Evolutionary conservation across 2,797 vertebrate genomes (phyloP).

Genomic region (Monodelphis domestica): DNA sequence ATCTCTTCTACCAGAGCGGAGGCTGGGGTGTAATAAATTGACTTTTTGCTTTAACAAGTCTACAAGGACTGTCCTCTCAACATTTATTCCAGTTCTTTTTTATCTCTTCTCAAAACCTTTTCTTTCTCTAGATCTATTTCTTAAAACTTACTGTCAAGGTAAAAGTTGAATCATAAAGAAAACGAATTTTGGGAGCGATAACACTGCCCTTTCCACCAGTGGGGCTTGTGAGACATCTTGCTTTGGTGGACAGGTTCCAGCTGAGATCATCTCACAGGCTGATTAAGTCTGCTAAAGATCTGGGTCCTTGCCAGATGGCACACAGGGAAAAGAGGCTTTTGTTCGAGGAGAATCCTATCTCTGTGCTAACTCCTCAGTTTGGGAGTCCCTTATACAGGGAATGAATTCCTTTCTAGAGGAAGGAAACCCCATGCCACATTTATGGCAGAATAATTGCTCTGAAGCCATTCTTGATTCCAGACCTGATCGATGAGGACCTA

Average conservation of each 20-base stretch:
- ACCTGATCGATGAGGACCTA: too few relatives aligned
- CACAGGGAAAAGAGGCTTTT: neutral
- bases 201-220: neutral
- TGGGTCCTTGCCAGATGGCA: neutral
- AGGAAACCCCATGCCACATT: too few relatives aligned
- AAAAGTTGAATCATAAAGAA: neutral
- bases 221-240: neutral
- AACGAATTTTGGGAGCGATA: neutral
- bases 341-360: neutral
- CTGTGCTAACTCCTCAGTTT: neutral
- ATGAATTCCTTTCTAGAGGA: too few relatives aligned
- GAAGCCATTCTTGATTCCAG: too few relatives aligned
- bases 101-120: neutral
- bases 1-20: neutral
- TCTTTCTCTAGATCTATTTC: neutral
- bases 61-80: neutral
- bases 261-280: neutral
- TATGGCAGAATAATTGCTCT: too few relatives aligned
- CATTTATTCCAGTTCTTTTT: neutral
- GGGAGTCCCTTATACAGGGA: neutral
- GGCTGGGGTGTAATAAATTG: neutral
- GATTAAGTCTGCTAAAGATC: neutral
- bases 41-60: neutral
- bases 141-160: neutral
- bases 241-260: neutral